Percentiles rank a stretch among this genome's conserved stretches.
Evolutionary conservation across 2,113 vertebrate species (phyloP).

Genomic region (Colossoma macropomum): DNA sequence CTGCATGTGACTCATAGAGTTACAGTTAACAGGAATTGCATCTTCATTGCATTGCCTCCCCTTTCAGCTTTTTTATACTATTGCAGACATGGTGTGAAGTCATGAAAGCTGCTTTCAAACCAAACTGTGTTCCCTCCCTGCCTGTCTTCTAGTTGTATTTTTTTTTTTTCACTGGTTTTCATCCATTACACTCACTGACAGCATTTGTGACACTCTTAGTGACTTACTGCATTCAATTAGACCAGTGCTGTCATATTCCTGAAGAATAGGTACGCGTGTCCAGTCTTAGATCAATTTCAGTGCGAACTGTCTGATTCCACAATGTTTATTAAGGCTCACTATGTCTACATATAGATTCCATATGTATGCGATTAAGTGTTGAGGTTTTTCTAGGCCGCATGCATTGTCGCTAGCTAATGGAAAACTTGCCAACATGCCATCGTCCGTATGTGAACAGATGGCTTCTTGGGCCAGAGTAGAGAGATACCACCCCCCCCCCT

Average conservation of each 20-base stretch:
- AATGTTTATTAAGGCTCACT: not conserved
- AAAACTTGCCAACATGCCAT: constrained; percentile 14
- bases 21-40: not conserved
- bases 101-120: not conserved
- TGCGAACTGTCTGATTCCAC: not conserved
- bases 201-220: not conserved
- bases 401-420: not conserved
- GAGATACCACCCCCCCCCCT: not conserved
- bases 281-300: not conserved
- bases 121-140: not conserved
- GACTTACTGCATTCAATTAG: not conserved
- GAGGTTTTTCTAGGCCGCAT: not conserved
- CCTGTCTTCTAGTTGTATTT: not conserved
- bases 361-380: not conserved
- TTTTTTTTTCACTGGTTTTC: not conserved
- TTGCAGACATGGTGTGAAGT: not conserved
- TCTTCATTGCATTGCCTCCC: not conserved
- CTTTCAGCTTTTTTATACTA: not conserved
- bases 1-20: not conserved
- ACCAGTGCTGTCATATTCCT: not conserved
- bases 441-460: constrained; percentile 42
- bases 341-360: not conserved
- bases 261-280: not conserved
- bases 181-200: not conserved
- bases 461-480: constrained; percentile 21